Evolutionary conservation across 2,888 invertebrate genomes (phyloP).

Genomic region (Halictus quadricinctus): DNA sequence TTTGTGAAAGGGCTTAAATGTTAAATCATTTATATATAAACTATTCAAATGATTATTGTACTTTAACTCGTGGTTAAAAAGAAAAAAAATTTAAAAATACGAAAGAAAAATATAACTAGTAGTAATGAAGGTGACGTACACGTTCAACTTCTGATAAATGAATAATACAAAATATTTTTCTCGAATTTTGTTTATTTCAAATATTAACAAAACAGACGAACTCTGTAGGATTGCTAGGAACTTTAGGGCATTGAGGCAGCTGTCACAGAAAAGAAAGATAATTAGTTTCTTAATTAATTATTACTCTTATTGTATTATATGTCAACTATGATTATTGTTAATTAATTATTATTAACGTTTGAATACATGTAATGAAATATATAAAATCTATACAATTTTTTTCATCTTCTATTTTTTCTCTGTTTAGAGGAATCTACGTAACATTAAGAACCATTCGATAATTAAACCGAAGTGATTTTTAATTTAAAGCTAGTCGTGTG

Average conservation of each 20-base stretch:
- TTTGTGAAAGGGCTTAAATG: constrained; percentile 44
- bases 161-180: constrained; percentile 40
- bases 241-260: constrained; percentile 82
- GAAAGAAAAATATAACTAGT: constrained; percentile 39
- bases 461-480: background rate
- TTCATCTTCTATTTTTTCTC: constrained; percentile 19
- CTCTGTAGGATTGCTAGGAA: constrained; percentile 82
- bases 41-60: constrained; percentile 41
- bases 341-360: constrained; percentile 76
- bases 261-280: constrained; percentile 80
- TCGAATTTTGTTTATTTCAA: constrained; percentile 45
- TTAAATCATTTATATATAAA: constrained; percentile 41
- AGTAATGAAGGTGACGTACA: constrained; percentile 50
- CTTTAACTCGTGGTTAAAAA: constrained; percentile 40
- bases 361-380: constrained; percentile 77
- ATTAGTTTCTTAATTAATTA: constrained; percentile 80
- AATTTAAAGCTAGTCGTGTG: background rate
- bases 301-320: constrained; percentile 81
- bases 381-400: constrained; percentile 76
- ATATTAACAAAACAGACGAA: constrained; percentile 52
- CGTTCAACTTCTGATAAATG: constrained; percentile 48
- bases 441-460: background rate
- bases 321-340: constrained; percentile 79
- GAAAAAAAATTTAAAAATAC: constrained; percentile 27
- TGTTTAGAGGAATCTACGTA: background rate